A percentile compares a stretch with the other conserved stretches of the same genome.
Evolutionary conservation across 2,113 vertebrate genomes (phyloP).

Genomic region (Passer montanus): DNA sequence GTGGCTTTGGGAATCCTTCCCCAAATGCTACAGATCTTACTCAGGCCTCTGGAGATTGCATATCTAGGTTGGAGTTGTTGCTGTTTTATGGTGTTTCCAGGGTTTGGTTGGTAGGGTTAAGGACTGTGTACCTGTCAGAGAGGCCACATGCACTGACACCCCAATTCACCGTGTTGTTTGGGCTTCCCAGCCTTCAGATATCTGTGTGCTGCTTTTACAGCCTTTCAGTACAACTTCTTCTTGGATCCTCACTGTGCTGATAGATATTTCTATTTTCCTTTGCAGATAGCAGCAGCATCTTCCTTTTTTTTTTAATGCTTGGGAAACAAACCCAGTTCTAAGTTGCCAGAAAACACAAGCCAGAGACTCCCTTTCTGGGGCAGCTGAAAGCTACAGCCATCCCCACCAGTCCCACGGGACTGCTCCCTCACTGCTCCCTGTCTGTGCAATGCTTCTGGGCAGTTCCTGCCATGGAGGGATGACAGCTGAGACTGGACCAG

Average conservation of each 20-base stretch:
- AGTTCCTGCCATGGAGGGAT: accelerated
- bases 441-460: background rate
- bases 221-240: background rate
- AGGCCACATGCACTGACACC: background rate
- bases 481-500: background rate
- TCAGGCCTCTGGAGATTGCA: background rate
- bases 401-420: background rate
- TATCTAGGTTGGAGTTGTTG: background rate
- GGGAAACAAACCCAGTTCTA: slow-evolving; percentile 56
- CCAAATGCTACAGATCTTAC: background rate
- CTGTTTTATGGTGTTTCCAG: background rate
- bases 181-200: background rate
- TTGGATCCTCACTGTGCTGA: background rate
- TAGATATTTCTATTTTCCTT: slow-evolving; percentile 19
- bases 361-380: slow-evolving; percentile 38
- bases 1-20: background rate
- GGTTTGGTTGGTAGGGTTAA: background rate
- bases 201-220: background rate
- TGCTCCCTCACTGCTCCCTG: background rate
- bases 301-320: background rate
- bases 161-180: background rate
- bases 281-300: slow-evolving; percentile 55
- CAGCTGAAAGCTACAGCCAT: slow-evolving; percentile 47
- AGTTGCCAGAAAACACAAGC: slow-evolving; percentile 72
- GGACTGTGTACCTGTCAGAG: background rate